Base-by-base conservation (phyloP, 2,113 vertebrate genomes). In the Elgaria multicarinata region DNA sequence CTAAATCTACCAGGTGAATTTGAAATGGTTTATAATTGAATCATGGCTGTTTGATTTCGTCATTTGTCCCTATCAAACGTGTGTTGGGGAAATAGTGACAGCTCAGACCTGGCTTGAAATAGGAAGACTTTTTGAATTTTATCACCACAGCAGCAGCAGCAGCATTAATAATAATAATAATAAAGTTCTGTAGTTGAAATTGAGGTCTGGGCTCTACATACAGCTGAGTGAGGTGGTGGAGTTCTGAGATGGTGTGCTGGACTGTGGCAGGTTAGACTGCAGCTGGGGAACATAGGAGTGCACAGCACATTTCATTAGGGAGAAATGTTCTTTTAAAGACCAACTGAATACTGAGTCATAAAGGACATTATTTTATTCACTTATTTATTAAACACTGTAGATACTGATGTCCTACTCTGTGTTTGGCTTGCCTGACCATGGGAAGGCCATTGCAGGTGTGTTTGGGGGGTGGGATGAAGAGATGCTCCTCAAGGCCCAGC, bases 1-100 rank as follows among this genome's bases (percentile, higher is more conserved):
- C 69, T 90, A 93, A 79, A 86, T 81, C 85, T 92, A 83, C 55
- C 72, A 84, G 81, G 44, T 89, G 82, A 77, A 36, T 55, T 9
- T 84, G 46, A 85, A 79, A 55, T 87, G 86, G 44, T 8, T 26
- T 3, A 28, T 83, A 89, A 84, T 77, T 53, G 81, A 42, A 42
- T 77, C 55, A 36, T 77, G 58, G 26, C 9, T 0, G 1, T 78
- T 89, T 44, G 71, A 2, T 81, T 89, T 87, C 87, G 62, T 55
- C 62, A 89, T 75, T 24, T 39, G 4, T 36, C 78, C 89, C 50
- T 89, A 87, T 85, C 69, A 89, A 55, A 71, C 2, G 1, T 0
- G 8, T 82, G 69, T 53, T 9, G n/a, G 36, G 42, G 36, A 67
- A 78, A 87, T 67, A 1, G 0, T 22, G 62, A 31, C 39, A 69